Evolutionary conservation across 2,113 vertebrate species (phyloP), one percentile per base, ranked within the genome.

Genomic region (Acrocephalus kingi): DNA sequence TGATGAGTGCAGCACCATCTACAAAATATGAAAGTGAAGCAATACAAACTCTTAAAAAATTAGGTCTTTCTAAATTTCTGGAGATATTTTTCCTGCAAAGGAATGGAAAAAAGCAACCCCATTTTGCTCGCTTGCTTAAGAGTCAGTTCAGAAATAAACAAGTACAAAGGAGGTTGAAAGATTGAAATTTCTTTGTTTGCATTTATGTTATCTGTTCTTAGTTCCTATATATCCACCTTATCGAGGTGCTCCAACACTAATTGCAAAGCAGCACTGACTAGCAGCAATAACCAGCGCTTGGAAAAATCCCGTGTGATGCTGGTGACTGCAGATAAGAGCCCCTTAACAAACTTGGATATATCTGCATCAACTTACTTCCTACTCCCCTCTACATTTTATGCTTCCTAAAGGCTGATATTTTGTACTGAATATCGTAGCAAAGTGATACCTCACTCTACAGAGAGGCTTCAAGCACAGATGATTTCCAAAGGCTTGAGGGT

Each of bases 121-220:
- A 0, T 76, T 85, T 58, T 77, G 74, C 81, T 85, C 45, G 33
- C 89, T 87, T 85, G 64, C 91, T 96, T 94, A 95, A 90, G 96
- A 96, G 94, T 85, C 78, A 68, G 76, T 93, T 95, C 89, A 90
- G 91, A 97, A 96, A 93, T 88, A 96, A 97, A 95, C 61, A 98
- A 80, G 85, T 96, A 86, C 77, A 97, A 96, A 96, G 74, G 56
- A 89, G 87, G 84, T 74, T 52, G 71, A 90, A 95, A 97, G 96
- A 96, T 24, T 97, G 97, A 95, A 87, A 90, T 88, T 62, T 94
- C 93, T 97, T 96, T 97, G 94, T 95, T 97, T 95, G 92, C 91
- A 92, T 97, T 98, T 96, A 96, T 61, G 35, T 96, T 98, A 97
- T 97, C 97, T 97, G 78, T 93, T 96, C 87, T 96, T 96, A 96